A percentile compares a stretch with the other conserved stretches of the same genome.
phyloP scores from a whole-genome alignment of 2,797 vertebrate species.

The Tenualosa ilisha region DNA sequence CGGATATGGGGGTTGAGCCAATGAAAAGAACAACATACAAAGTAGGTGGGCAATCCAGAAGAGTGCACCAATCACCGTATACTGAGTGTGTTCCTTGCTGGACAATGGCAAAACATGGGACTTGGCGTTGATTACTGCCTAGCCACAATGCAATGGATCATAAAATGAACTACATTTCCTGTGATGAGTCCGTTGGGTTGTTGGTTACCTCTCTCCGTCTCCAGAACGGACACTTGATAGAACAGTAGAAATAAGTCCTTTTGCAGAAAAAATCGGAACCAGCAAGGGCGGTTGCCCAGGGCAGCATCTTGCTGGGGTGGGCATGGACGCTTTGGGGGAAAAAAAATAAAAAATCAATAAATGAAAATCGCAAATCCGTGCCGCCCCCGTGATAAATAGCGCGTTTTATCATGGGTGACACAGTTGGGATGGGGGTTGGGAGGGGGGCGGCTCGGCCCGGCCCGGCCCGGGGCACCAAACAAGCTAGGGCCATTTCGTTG shows the following conservation, averaged over 20 bases:
- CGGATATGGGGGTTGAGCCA: not conserved
- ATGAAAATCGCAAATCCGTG: no score
- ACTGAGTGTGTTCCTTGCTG: not conserved
- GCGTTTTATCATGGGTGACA: no score
- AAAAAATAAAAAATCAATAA: no score
- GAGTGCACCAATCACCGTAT: not conserved
- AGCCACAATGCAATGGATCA: not conserved
- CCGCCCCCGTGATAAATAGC: no score
- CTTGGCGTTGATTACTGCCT: not conserved
- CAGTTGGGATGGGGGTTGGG: no score
- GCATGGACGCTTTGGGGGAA: no score
- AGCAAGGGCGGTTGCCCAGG: no score
- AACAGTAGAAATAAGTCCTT: not conserved
- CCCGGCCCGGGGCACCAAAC: no score
- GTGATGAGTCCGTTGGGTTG: not conserved
- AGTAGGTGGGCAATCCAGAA: not conserved
- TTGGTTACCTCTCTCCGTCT: not conserved
- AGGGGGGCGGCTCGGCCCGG: no score
- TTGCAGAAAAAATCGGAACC: no score
- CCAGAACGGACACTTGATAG: not conserved
- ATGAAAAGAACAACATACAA: not conserved
- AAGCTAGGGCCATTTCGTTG: no score
- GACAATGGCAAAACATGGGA: not conserved
- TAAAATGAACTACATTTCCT: constrained; percentile 2
- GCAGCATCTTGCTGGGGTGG: no score